Base-by-base conservation (phyloP, 2,888 invertebrate genomes). In the Gortyna flavago region DNA sequence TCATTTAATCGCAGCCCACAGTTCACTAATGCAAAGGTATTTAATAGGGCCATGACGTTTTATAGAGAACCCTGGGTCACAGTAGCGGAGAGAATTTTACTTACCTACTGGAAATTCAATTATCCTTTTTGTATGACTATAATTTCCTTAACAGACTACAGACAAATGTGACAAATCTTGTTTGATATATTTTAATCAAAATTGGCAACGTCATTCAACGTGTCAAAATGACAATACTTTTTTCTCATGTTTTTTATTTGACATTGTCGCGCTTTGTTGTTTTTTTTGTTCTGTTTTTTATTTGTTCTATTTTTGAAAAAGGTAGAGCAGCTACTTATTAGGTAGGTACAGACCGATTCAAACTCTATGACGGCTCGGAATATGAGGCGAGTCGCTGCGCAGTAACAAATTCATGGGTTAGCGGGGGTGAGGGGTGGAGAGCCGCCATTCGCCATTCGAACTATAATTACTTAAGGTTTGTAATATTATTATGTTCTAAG, bases 121-220 rank as follows among this genome's bases (percentile, higher is more conserved):
- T 65, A 76, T 35, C 71, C 13, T 73, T 80, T 83, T 80, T 80
- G 25, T 51, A 16, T 35, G 5, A 13, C 21, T 13, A 32, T n/a
- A 13, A 65, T 65, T 71, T 77, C 48, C 35, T 6, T 21, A 35
- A 7, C 32, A 54, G 35, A 29, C n/a, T 35, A 51, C 29, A 80
- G n/a, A 48, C 29, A 68, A 70, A 72, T 65, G 62, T 75, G 51
- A 57, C 57, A 74, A 71, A 83, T 69, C 44, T 78, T 79, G 64
- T 62, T 76, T 59, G 57, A 70, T 76, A 66, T 65, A 72, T 79
- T 79, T 48, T 67, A 38, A 35, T 29, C 51, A 18, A 72, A 80
- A 75, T 73, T 72, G 38, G 69, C 75, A 62, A 59, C 67, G 79
- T 87, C 85, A 80, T 76, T 41, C 70, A 75, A 68, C 54, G 76